phyloP scores from a whole-genome alignment of 2,113 vertebrate genomes.

The Antechinus flavipes region DNA sequence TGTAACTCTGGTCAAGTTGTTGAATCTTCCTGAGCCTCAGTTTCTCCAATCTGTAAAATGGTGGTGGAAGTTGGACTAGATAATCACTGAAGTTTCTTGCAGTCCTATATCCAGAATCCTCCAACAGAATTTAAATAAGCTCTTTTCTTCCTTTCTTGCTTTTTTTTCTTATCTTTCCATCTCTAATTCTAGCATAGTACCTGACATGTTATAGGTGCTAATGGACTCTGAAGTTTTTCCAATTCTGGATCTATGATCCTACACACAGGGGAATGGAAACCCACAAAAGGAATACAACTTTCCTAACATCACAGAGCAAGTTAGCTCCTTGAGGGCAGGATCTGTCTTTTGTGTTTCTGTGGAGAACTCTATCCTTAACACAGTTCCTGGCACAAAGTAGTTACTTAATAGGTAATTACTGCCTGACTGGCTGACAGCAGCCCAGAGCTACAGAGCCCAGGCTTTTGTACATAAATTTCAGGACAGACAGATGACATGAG shows the following conservation, averaged over 20 bases:
- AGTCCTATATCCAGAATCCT: neutral
- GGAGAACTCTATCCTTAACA: neutral
- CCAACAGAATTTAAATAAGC: neutral
- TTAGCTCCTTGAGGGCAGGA: neutral
- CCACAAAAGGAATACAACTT: neutral
- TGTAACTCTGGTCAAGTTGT: neutral
- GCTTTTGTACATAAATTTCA: neutral
- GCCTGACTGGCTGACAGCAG: neutral
- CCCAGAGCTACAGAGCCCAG: neutral
- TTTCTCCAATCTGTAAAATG: neutral
- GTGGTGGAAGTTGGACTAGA: neutral
- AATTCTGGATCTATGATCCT: constrained; percentile 12
- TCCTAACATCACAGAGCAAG: neutral
- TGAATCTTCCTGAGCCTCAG: neutral
- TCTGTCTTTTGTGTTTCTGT: neutral
- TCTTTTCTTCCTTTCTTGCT: neutral
- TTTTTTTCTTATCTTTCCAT: too few species aligned
- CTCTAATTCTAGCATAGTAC: neutral
- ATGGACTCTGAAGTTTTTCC: neutral
- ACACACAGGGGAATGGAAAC: constrained; percentile 3
- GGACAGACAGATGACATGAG: neutral
- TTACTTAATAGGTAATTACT: neutral
- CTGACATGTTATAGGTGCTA: neutral
- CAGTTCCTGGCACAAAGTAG: neutral
- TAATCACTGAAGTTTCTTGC: neutral